Conservation (phyloP, 2,797 vertebrate genomes). For the Melanotaenia trifasciata region DNA sequence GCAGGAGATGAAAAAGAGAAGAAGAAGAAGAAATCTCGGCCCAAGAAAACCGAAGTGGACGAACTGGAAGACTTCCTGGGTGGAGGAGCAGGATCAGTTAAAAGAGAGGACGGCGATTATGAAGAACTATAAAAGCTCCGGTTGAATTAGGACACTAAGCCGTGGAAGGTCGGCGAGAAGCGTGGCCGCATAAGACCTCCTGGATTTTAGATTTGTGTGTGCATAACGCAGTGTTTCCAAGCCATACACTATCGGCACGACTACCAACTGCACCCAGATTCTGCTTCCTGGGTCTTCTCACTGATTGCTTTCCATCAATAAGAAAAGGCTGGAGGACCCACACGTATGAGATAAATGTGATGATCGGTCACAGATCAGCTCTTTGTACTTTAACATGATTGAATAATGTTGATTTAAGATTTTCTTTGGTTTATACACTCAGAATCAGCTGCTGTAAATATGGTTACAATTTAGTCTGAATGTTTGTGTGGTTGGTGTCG, state of each 20-base stretch:
- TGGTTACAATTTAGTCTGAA: constrained; percentile 48
- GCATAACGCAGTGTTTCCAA: constrained; percentile 71
- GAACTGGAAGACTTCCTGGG: constrained; percentile 96
- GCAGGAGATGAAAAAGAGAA: constrained; percentile 83
- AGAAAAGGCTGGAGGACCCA: constrained; percentile 26
- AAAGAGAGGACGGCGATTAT: constrained; percentile 90
- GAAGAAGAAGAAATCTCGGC: constrained; percentile 82
- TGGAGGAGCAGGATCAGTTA: constrained; percentile 76
- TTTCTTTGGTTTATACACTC: constrained; percentile 53
- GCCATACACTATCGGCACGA: constrained; percentile 70
- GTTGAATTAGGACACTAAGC: constrained; percentile 10
- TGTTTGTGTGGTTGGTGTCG: constrained; percentile 62
- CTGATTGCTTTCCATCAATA: constrained; percentile 51
- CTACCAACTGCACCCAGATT: constrained; percentile 44
- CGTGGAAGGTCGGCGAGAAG: constrained; percentile 34
- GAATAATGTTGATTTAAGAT: constrained; percentile 26
- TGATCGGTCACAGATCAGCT: constrained; percentile 3
- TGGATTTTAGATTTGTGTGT: constrained; percentile 55
- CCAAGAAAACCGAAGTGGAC: constrained; percentile 86
- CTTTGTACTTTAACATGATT: constrained; percentile 42
- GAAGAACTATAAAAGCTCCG: constrained; percentile 90
- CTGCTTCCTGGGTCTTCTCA: constrained; percentile 33
- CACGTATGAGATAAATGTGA: constrained; percentile 1
- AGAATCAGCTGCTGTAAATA: constrained; percentile 61
- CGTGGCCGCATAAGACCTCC: constrained; percentile 22